Evolutionary conservation across 2,888 invertebrate species (phyloP).

Genomic region (Philonicus albiceps): DNA sequence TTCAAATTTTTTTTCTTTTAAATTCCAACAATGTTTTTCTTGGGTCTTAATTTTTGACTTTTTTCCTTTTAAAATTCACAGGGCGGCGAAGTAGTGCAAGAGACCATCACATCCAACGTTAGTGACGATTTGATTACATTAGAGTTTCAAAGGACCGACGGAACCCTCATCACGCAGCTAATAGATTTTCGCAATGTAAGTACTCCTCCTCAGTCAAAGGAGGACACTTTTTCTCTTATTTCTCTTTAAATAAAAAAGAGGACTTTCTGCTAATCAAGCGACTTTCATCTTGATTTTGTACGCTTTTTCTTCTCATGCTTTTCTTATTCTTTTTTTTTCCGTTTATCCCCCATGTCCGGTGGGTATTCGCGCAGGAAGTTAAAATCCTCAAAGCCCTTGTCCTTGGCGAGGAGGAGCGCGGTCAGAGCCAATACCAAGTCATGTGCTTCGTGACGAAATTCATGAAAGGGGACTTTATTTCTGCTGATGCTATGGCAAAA

Average conservation of each 20-base stretch:
- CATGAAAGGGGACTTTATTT: constrained; percentile 91
- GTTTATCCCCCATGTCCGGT: background rate
- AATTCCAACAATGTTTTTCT: constrained; percentile 2
- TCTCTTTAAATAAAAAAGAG: background rate
- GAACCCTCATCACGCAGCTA: constrained; percentile 88
- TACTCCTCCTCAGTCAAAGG: constrained; percentile 51
- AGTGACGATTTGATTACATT: constrained; percentile 88
- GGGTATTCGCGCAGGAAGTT: constrained; percentile 74
- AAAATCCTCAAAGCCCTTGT: constrained; percentile 89
- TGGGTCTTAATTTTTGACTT: constrained; percentile 53
- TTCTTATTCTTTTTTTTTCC: constrained; percentile 51
- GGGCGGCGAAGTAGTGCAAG: constrained; percentile 94
- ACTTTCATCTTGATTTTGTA: background rate
- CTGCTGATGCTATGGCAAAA: constrained; percentile 96
- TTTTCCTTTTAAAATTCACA: constrained; percentile 57
- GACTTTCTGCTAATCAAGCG: constrained; percentile 1
- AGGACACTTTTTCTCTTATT: background rate
- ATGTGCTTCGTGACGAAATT: constrained; percentile 92
- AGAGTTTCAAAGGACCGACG: constrained; percentile 90
- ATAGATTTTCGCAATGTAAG: constrained; percentile 94
- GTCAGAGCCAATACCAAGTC: constrained; percentile 86
- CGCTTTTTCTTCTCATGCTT: background rate
- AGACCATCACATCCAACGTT: constrained; percentile 90
- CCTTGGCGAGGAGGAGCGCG: constrained; percentile 91
- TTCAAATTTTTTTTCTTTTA: background rate